A percentile compares a stretch with the other conserved stretches of the same genome.
Conservation (phyloP, 2,113 vertebrate genomes). For the Pteruthius melanotis region DNA sequence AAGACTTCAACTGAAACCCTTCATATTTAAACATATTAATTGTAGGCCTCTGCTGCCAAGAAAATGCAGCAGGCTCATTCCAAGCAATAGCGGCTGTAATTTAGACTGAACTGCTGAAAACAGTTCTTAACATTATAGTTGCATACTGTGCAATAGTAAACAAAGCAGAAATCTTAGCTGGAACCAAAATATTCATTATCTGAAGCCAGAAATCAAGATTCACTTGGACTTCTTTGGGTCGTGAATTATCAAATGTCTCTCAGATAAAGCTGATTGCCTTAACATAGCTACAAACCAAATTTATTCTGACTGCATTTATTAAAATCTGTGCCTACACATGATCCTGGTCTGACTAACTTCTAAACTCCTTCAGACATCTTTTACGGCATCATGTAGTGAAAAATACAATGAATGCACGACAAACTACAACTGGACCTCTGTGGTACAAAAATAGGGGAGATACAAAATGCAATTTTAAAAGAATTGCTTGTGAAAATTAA, state of each 20-base stretch:
- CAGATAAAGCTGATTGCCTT: neutral
- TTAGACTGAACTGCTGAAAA: neutral
- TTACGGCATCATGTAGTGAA: neutral
- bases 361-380: neutral
- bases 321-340: neutral
- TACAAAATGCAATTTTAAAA: neutral
- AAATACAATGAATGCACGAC: neutral
- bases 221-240: neutral
- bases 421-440: neutral
- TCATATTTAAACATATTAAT: neutral
- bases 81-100: neutral
- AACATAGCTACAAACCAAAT: neutral
- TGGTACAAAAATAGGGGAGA: neutral
- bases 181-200: neutral
- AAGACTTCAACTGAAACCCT: neutral
- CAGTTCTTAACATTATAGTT: neutral
- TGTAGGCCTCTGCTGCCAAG: neutral
- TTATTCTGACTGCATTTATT: neutral
- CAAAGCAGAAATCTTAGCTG: neutral
- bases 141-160: neutral
- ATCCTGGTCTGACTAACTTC: neutral
- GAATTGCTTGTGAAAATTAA: fast-evolving
- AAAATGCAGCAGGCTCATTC: neutral
- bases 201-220: neutral
- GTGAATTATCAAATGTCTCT: neutral